These are phyloP conservation scores for Irena cyanogastra DNA, from an alignment of 2,113 vertebrate species.

Conservation along the genomic window DNA sequence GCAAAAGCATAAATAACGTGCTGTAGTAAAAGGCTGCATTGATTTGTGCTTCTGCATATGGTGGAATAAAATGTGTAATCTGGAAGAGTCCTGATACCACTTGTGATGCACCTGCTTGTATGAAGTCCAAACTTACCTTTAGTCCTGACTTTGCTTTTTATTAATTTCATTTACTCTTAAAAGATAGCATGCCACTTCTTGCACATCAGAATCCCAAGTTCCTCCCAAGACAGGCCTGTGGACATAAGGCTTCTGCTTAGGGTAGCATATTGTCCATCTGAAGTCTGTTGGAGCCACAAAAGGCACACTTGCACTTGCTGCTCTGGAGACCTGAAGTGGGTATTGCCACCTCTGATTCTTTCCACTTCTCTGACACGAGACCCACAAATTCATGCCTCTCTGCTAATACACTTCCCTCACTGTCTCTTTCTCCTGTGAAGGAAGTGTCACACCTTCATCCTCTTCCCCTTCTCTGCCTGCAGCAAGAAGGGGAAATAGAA, in stretches of 20 bases:
- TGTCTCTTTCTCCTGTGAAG: neutral
- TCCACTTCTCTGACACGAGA: neutral
- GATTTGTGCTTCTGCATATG: neutral
- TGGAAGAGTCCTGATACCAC: neutral
- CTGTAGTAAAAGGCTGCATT: neutral
- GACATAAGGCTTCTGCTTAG: neutral
- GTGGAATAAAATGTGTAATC: neutral
- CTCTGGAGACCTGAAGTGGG: neutral
- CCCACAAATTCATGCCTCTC: neutral
- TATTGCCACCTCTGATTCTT: neutral
- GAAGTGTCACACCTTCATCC: neutral
- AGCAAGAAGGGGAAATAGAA: neutral
- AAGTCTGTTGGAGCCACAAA: neutral
- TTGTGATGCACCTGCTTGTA: neutral
- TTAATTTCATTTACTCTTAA: neutral
- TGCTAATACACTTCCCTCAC: neutral
- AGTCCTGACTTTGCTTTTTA: neutral
- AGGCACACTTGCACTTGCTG: neutral
- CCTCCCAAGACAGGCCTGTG: neutral
- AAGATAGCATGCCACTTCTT: neutral
- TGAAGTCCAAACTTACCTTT: neutral
- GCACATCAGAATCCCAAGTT: neutral
- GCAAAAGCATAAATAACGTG: neutral
- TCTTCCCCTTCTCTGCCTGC: neutral
- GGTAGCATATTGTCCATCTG: neutral